Percentiles rank a stretch among this genome's conserved stretches.
These are phyloP conservation scores for Thaleichthys pacificus DNA, from an alignment of 2,797 vertebrate genomes.

Conservation along the genomic window DNA sequence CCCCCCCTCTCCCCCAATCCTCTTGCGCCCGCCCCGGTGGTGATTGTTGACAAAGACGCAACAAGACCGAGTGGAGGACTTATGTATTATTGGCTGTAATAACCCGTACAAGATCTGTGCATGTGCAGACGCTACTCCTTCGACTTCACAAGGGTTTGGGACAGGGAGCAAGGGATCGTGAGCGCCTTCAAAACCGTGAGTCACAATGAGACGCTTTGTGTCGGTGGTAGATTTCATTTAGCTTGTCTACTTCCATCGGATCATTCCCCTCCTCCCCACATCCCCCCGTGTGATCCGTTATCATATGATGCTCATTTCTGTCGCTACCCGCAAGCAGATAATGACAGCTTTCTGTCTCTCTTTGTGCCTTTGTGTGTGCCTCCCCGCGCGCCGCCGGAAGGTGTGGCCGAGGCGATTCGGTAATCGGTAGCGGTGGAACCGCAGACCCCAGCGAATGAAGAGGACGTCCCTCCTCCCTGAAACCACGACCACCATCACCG, in stretches of 20 bases:
- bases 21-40: slow-evolving; percentile 63
- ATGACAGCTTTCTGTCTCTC: slow-evolving; percentile 68
- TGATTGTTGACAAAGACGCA: slow-evolving; percentile 81
- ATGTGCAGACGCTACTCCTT: slow-evolving; percentile 6
- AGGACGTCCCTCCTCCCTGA: slow-evolving; percentile 51
- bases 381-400: slow-evolving; percentile 60
- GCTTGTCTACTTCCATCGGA: slow-evolving; percentile 54
- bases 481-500: slow-evolving; percentile 23
- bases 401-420: slow-evolving; percentile 77
- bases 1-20: slow-evolving; percentile 57
- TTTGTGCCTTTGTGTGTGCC: slow-evolving; percentile 73
- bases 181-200: slow-evolving; percentile 66
- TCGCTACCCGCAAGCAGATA: slow-evolving; percentile 50
- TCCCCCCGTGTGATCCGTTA: slow-evolving; percentile 66
- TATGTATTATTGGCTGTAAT: slow-evolving; percentile 32
- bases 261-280: slow-evolving; percentile 58
- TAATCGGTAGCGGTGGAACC: slow-evolving; percentile 62
- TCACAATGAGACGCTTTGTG: slow-evolving; percentile 74
- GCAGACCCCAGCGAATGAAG: slow-evolving; percentile 62
- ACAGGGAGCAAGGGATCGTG: slow-evolving; percentile 16
- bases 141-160: slow-evolving; percentile 19
- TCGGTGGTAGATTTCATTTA: slow-evolving; percentile 48
- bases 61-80: slow-evolving; percentile 54
- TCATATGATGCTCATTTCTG: slow-evolving; percentile 78
- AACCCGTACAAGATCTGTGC: slow-evolving; percentile 28